Evolutionary conservation across 2,888 invertebrate genomes (phyloP).

Genomic region (Aquatica leii): DNA sequence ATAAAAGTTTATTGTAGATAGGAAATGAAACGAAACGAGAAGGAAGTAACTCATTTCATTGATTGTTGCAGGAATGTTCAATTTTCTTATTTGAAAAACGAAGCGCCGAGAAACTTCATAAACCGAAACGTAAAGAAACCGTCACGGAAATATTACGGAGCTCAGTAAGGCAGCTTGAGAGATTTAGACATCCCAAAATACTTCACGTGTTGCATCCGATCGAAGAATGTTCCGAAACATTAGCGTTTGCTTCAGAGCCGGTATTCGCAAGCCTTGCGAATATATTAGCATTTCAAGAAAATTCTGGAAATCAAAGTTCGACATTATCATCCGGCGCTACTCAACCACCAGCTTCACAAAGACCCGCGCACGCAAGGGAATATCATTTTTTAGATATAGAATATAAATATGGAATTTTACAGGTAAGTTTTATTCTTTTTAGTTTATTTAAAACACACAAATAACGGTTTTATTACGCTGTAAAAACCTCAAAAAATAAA

Average conservation of each 20-base stretch:
- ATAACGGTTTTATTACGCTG: too few species aligned
- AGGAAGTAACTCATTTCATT: slow-evolving; percentile 29
- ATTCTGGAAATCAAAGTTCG: slow-evolving; percentile 59
- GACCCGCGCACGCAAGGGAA: slow-evolving; percentile 77
- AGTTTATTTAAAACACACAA: not conserved
- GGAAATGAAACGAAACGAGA: slow-evolving; percentile 16
- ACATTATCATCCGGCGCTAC: slow-evolving; percentile 61
- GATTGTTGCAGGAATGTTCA: slow-evolving; percentile 81
- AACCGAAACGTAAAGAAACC: slow-evolving; percentile 90
- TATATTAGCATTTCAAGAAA: slow-evolving; percentile 83
- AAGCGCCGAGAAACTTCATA: slow-evolving; percentile 90
- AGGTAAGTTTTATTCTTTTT: slow-evolving; percentile 67
- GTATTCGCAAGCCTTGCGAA: slow-evolving; percentile 90
- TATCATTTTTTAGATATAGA: slow-evolving; percentile 92
- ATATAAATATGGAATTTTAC: slow-evolving; percentile 90
- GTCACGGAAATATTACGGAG: slow-evolving; percentile 86
- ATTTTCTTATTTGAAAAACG: slow-evolving; percentile 95
- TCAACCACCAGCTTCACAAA: slow-evolving; percentile 59
- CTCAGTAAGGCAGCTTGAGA: slow-evolving; percentile 81
- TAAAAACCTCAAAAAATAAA: too few species aligned
- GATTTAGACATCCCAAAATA: slow-evolving; percentile 85
- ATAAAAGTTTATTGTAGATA: slow-evolving; percentile 1
- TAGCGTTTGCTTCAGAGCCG: slow-evolving; percentile 95
- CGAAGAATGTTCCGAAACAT: slow-evolving; percentile 85
- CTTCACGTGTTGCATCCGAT: slow-evolving; percentile 74